These are phyloP conservation scores for Cryptocheilus praepositus DNA, from an alignment of 2,888 invertebrate species.

Conservation along the genomic window DNA sequence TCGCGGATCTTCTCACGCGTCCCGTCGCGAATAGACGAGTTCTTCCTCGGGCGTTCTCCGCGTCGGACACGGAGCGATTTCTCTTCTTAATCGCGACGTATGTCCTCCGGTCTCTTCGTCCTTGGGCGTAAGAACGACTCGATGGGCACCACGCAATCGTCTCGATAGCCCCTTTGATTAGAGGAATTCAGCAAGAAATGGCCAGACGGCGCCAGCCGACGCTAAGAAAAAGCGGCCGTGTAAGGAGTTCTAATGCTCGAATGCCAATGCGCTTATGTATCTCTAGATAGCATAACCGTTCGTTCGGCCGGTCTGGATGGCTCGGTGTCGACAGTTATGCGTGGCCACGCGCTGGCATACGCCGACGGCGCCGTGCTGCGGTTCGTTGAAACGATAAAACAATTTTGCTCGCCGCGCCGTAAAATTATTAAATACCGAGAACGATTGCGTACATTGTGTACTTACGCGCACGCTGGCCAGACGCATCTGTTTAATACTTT, in stretches of 20 bases:
- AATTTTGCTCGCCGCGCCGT: conserved; percentile 12
- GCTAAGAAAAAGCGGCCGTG: conserved; percentile 48
- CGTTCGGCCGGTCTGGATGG: conserved; percentile 18
- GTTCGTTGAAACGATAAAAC: conserved; percentile 20
- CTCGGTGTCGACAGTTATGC: conserved; percentile 40
- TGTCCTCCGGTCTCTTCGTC: conserved; percentile 42
- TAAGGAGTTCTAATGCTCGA: conserved; percentile 49
- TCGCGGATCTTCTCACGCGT: conserved; percentile 42
- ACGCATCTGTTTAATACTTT: too few species aligned
- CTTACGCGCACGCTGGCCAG: too few species aligned
- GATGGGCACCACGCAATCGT: conserved; percentile 42
- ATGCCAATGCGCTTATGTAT: conserved; percentile 42
- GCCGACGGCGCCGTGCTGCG: neutral
- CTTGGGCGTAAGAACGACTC: conserved; percentile 41
- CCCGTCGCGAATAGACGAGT: conserved; percentile 24
- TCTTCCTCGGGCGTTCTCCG: conserved; percentile 30
- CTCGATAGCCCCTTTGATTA: conserved; percentile 54
- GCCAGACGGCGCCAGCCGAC: conserved; percentile 48
- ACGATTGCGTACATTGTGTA: conserved; percentile 6
- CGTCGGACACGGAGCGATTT: conserved; percentile 33
- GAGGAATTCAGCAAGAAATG: conserved; percentile 52
- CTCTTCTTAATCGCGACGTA: conserved; percentile 47
- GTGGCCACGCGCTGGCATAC: conserved; percentile 11
- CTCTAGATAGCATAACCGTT: conserved; percentile 38
- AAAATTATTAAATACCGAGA: conserved; percentile 12